Evolutionary conservation across 2,888 invertebrate genomes (phyloP).

Genomic region (Chrysina gloriosa): DNA sequence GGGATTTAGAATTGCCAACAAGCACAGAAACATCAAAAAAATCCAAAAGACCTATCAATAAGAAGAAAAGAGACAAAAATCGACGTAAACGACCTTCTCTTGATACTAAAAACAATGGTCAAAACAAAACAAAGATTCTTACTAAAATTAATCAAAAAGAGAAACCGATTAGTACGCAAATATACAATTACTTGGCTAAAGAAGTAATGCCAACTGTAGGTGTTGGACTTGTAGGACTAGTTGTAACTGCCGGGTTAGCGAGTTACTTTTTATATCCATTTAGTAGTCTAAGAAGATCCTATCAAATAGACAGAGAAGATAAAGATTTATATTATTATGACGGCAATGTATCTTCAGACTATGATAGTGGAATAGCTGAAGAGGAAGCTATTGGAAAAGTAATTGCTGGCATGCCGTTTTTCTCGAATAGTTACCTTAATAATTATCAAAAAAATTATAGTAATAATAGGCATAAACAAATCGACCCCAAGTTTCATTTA

Average conservation of each 20-base stretch:
- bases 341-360: slow-evolving; percentile 67
- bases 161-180: slow-evolving; percentile 77
- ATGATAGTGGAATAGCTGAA: slow-evolving; percentile 78
- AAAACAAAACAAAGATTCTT: slow-evolving; percentile 53
- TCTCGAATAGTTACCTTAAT: slow-evolving; percentile 48
- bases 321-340: slow-evolving; percentile 75
- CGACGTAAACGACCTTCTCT: slow-evolving; percentile 71
- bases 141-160: slow-evolving; percentile 58
- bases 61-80: slow-evolving; percentile 72
- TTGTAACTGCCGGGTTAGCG: slow-evolving; percentile 80
- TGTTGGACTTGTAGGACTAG: slow-evolving; percentile 79
- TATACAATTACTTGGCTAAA: slow-evolving; percentile 81
- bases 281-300: slow-evolving; percentile 73
- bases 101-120: slow-evolving; percentile 63
- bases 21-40: slow-evolving; percentile 51
- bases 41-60: slow-evolving; percentile 63
- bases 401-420: slow-evolving; percentile 69
- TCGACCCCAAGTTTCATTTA: slow-evolving; percentile 51
- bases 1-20: slow-evolving; percentile 55
- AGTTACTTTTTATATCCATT: slow-evolving; percentile 84
- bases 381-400: slow-evolving; percentile 83
- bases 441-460: slow-evolving; percentile 52
- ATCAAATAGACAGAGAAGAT: slow-evolving; percentile 74
- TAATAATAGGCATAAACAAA: slow-evolving; percentile 52
- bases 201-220: slow-evolving; percentile 87